Evolutionary conservation across 1,140 invertebrate genomes (phyloP).

Genomic region (Teleogryllus occipitalis): DNA sequence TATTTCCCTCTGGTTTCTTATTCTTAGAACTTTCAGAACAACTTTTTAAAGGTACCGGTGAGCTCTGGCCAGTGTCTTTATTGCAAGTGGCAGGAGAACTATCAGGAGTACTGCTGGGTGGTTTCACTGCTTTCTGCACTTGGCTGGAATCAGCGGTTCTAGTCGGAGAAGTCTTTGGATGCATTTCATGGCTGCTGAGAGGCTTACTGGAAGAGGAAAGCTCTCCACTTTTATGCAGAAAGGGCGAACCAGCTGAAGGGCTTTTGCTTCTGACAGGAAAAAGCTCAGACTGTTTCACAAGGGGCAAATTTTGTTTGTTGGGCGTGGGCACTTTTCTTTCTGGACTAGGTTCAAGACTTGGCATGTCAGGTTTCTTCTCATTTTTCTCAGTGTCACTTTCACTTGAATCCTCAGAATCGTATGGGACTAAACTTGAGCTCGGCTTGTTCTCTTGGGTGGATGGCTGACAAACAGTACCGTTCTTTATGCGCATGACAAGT

Average conservation of each 20-base stretch:
- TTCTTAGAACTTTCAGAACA: background rate
- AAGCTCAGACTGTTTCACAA: constrained; percentile 14
- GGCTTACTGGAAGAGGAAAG: background rate
- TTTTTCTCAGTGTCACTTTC: constrained; percentile 24
- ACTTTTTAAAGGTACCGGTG: background rate
- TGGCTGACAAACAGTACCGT: constrained; percentile 31
- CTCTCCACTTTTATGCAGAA: background rate
- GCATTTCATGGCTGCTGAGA: background rate
- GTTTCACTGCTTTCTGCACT: background rate
- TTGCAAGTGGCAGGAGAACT: background rate
- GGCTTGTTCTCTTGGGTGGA: constrained; percentile 11
- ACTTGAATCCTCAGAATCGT: constrained; percentile 25
- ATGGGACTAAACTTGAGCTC: constrained; percentile 24
- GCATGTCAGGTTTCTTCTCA: constrained; percentile 5
- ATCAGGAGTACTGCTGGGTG: background rate
- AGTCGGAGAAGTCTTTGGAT: background rate
- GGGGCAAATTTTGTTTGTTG: constrained; percentile 18
- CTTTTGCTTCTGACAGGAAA: constrained; percentile 18
- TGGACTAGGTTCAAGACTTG: constrained; percentile 12
- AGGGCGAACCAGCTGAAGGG: background rate
- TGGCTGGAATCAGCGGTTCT: background rate
- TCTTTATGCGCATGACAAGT: constrained; percentile 34
- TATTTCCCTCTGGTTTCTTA: background rate
- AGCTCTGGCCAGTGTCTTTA: background rate
- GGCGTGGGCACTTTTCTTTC: constrained; percentile 16